phyloP scores from a whole-genome alignment of 2,888 invertebrate genomes.

The Drosophila melanocephala region DNA sequence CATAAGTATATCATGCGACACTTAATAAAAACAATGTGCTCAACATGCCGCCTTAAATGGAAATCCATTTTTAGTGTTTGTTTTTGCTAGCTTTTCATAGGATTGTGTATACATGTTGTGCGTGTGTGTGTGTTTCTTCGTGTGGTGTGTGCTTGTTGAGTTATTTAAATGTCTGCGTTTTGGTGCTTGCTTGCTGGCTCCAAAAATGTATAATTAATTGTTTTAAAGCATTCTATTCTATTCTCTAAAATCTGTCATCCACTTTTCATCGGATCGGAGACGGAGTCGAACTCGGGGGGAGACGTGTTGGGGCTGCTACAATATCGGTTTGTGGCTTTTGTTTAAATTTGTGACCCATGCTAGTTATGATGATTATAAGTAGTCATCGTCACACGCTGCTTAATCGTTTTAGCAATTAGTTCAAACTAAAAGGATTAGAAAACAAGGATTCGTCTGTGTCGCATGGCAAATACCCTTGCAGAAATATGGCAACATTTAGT shows the following conservation, averaged over 20 bases:
- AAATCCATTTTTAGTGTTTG: constrained; percentile 77
- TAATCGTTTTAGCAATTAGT: constrained; percentile 65
- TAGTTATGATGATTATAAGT: constrained; percentile 42
- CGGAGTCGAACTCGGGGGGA: neutral
- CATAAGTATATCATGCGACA: constrained; percentile 77
- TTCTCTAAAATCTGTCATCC: constrained; percentile 45
- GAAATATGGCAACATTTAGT: neutral
- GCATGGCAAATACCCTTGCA: neutral
- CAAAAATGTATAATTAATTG: constrained; percentile 74
- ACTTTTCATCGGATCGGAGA: constrained; percentile 26
- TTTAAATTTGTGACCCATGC: constrained; percentile 22
- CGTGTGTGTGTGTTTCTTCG: constrained; percentile 6
- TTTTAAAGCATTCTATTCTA: constrained; percentile 64
- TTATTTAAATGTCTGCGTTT: constrained; percentile 75
- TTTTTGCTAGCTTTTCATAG: constrained; percentile 60
- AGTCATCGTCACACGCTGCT: constrained; percentile 41
- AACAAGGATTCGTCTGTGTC: neutral
- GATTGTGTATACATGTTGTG: constrained; percentile 10
- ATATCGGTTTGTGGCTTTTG: constrained; percentile 71
- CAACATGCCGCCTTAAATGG: constrained; percentile 82
- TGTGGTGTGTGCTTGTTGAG: constrained; percentile 34
- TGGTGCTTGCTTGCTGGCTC: constrained; percentile 37
- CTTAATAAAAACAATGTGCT: constrained; percentile 85
- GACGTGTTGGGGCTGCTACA: constrained; percentile 15
- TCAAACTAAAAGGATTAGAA: constrained; percentile 23